Percentiles rank a stretch among this genome's conserved stretches.
phyloP scores from a whole-genome alignment of 2,797 vertebrate genomes.

The Macroramphosus scolopax region DNA sequence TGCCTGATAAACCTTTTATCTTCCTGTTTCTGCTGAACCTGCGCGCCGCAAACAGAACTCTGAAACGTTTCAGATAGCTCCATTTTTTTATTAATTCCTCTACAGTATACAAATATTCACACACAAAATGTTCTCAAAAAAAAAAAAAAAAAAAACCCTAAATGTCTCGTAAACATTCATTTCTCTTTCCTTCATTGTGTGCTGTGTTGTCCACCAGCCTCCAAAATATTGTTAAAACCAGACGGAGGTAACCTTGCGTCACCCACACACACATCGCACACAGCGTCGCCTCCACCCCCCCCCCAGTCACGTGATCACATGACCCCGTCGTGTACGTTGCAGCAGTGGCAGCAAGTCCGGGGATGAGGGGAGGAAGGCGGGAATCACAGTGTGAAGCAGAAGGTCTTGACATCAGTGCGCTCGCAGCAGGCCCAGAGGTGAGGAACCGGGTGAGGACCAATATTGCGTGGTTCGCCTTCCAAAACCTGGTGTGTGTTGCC shows the following conservation, averaged over 20 bases:
- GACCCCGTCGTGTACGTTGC: conserved; percentile 10
- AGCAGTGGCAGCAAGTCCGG: conserved; percentile 25
- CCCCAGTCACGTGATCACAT: conserved; percentile 7
- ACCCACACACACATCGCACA: conserved; percentile 11
- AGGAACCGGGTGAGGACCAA: conserved; percentile 16
- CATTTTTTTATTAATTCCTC: conserved; percentile 87
- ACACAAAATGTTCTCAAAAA: conserved; percentile 82
- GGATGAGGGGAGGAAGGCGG: conserved; percentile 64
- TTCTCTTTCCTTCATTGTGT: conserved; percentile 51
- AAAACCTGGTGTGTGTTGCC: conserved; percentile 43
- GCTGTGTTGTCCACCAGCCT: conserved; percentile 47
- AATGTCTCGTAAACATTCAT: conserved; percentile 87
- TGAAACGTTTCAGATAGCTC: conserved; percentile 66
- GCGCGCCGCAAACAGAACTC: too few relatives aligned
- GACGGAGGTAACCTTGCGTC: conserved; percentile 1
- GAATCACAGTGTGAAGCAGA: conserved; percentile 91
- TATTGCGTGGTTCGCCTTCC: conserved; percentile 60
- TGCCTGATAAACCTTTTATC: too few relatives aligned
- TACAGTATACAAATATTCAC: conserved; percentile 92
- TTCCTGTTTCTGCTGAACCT: too few relatives aligned
- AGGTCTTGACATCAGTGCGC: conserved; percentile 79
- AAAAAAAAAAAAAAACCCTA: too few relatives aligned
- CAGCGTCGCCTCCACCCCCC: not conserved
- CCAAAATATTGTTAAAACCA: conserved; percentile 11
- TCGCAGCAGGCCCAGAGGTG: conserved; percentile 52